Evolutionary conservation across 1,140 invertebrate genomes (phyloP).

Genomic region (Drosophila prosaltans): DNA sequence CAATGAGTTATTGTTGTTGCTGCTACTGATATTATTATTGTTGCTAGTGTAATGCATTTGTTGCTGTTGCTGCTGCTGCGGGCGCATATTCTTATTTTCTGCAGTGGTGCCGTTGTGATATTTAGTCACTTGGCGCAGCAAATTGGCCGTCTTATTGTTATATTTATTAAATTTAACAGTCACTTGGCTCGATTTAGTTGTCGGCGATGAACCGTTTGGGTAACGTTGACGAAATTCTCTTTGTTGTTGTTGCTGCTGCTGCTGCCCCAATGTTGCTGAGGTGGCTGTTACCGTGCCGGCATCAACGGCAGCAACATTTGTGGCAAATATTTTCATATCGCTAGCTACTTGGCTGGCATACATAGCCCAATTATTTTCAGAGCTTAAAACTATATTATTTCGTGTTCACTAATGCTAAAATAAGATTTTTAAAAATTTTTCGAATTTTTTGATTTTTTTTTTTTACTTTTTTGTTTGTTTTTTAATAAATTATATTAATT

Average conservation of each 20-base stretch:
- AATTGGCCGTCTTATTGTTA: slow-evolving; percentile 52
- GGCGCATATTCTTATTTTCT: slow-evolving; percentile 27
- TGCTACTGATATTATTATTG: slow-evolving; percentile 38
- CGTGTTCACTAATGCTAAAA: slow-evolving; percentile 34
- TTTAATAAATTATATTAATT: slow-evolving; percentile 32
- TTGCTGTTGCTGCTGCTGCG: slow-evolving; percentile 31
- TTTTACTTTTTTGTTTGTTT: slow-evolving; percentile 36
- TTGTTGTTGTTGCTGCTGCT: slow-evolving; percentile 42
- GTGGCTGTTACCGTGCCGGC: slow-evolving; percentile 16
- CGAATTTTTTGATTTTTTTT: slow-evolving; percentile 29
- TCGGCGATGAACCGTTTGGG: slow-evolving; percentile 22
- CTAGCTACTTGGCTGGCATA: slow-evolving; percentile 40
- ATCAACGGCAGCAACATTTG: slow-evolving; percentile 46
- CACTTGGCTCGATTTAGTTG: slow-evolving; percentile 18
- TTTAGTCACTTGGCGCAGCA: slow-evolving; percentile 51
- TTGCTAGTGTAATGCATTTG: slow-evolving; percentile 29
- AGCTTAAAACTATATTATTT: slow-evolving; percentile 18
- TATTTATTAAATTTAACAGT: slow-evolving; percentile 61
- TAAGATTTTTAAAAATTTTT: slow-evolving; percentile 27
- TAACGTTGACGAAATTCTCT: slow-evolving; percentile 41
- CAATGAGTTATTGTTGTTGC: slow-evolving; percentile 46
- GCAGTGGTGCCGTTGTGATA: slow-evolving; percentile 36
- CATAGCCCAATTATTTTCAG: slow-evolving; percentile 43
- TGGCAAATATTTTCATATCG: slow-evolving; percentile 64
- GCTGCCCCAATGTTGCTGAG: slow-evolving; percentile 20